Evolutionary conservation across 2,888 invertebrate genomes (phyloP), one percentile per base, ranked within the genome.

Genomic region (Muschampia plurimacula): DNA sequence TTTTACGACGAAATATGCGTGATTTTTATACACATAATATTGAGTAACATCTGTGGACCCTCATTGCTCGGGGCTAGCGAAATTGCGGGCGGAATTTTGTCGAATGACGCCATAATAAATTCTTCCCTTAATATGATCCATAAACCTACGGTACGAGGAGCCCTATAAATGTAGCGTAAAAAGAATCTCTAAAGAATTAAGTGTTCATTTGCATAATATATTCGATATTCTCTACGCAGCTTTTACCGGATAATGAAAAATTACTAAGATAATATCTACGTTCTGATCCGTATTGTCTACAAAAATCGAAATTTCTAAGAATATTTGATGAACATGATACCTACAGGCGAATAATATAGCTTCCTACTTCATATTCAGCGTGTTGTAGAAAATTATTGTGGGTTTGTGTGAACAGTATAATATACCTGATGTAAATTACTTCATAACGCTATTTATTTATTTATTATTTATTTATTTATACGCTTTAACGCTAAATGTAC

Each of bases 91-190:
- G 85, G 83, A 89, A 88, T 89, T 88, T 87, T 83, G 85, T 82
- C 81, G 84, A 88, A 89, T 88, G 88, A 88, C 88, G 86, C 80
- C 81, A 86, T 87, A 88, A 89, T 89, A 89, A 89, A 89, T 89
- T 89, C 83, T 78, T 82, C 82, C 79, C 81, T 81, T 79, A 86
- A 84, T 86, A 88, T 87, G 86, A 88, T 86, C 86, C 87, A 89
- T 90, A 90, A 89, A 89, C 83, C 83, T 81, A 75, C 76, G 79
- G 74, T 79, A 76, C 67, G 77, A 69, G 79, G 75, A 76, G 69
- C 72, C 74, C 77, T 74, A 75, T 75, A 77, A 72, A 75, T 69
- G 64, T 73, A 59, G 41, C 70, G 62, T 70, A 71, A 74, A 75
- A 75, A 73, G 62, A 74, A 75, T 71, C 59, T 72, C 55, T 57